These are phyloP conservation scores for Nyctereutes procyonoides DNA, from an alignment of 2,113 vertebrate species.

Conservation along the genomic window DNA sequence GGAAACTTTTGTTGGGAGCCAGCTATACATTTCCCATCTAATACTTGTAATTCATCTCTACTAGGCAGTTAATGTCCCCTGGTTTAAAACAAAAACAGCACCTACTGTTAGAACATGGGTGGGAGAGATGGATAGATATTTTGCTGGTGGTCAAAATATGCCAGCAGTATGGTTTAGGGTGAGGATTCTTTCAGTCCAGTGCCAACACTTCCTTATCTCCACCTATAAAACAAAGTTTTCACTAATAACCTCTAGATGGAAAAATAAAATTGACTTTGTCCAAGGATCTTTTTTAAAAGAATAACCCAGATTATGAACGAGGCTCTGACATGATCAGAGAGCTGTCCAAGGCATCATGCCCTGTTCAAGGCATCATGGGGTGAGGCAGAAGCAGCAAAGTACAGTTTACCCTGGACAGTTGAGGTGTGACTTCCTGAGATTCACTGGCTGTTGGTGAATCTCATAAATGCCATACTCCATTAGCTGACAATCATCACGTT, in stretches of 20 bases:
- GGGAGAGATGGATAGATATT: neutral
- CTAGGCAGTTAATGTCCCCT: neutral
- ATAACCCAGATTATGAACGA: neutral
- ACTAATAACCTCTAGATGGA: neutral
- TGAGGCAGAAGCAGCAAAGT: neutral
- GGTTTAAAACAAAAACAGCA: neutral
- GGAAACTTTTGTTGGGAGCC: neutral
- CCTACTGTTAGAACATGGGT: neutral
- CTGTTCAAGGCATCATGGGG: neutral
- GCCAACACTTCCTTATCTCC: too few species aligned
- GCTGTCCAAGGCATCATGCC: neutral
- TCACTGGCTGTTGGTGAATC: too few species aligned
- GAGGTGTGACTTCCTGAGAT: fast-evolving
- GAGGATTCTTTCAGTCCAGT: neutral
- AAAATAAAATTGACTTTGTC: neutral
- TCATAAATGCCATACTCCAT: neutral
- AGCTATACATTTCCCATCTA: neutral
- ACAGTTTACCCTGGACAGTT: neutral
- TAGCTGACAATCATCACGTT: neutral
- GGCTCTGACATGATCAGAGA: neutral
- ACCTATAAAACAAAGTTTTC: neutral
- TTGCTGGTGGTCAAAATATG: neutral
- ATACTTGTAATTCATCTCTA: neutral
- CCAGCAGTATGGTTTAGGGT: neutral
- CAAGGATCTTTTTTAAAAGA: neutral